Evolutionary conservation across 30 jellyfish, hydroid and myxozoan species (phyloP).

Genomic region (Phacellophora camtschatica): DNA sequence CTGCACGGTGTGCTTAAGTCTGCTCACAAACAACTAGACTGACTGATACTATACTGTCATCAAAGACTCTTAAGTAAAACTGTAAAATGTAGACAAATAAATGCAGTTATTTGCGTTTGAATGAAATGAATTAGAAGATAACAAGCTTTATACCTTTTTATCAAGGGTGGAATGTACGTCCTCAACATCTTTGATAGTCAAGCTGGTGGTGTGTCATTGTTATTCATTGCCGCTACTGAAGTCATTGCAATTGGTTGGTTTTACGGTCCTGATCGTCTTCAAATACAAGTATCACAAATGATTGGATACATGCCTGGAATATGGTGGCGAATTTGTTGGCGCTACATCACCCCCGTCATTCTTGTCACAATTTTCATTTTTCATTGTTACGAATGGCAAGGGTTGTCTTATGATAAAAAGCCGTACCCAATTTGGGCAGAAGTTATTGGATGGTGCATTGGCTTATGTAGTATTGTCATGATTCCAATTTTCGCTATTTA

Average conservation of each 20-base stretch:
- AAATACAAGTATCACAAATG: conserved; percentile 73
- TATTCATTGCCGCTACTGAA: conserved; percentile 79
- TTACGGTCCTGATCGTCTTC: conserved; percentile 84
- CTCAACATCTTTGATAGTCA: conserved; percentile 79
- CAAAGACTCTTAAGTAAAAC: no score
- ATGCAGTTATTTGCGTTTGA: no score
- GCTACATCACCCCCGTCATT: conserved; percentile 67
- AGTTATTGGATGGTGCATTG: conserved; percentile 81
- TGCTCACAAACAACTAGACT: no score
- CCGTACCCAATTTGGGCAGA: conserved; percentile 94
- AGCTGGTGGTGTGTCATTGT: conserved; percentile 87
- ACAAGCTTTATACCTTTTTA: neutral
- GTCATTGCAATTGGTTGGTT: conserved; percentile 89
- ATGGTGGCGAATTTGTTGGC: conserved; percentile 96
- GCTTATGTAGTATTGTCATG: conserved; percentile 52
- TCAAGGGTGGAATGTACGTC: conserved; percentile 89
- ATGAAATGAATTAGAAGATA: no score
- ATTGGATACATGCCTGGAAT: conserved; percentile 84
- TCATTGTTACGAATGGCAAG: conserved; percentile 60
- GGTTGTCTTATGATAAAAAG: conserved; percentile 47
- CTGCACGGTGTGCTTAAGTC: no score
- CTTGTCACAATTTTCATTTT: conserved; percentile 43
- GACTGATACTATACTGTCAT: no score
- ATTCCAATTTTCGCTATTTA: conserved; percentile 71
- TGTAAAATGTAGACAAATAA: no score